Evolutionary conservation across 2,888 invertebrate species (phyloP).

Genomic region (Eutolmus rufibarbis): DNA sequence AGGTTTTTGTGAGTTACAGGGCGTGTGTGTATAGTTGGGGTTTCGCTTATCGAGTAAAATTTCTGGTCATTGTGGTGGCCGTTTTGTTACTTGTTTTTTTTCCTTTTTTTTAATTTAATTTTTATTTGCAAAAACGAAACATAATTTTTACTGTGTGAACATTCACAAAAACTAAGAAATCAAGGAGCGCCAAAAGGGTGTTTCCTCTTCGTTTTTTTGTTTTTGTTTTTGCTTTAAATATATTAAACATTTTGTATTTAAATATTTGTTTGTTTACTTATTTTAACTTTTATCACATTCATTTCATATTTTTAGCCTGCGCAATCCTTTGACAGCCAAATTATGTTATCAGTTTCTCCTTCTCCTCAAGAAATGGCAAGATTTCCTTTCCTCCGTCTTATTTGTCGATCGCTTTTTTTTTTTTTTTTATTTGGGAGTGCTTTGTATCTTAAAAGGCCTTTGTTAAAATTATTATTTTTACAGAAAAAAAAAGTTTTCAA

Average conservation of each 20-base stretch:
- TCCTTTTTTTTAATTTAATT: not conserved
- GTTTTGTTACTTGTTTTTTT: not conserved
- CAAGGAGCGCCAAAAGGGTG: not conserved
- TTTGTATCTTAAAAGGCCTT: not conserved
- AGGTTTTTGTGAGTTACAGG: not conserved
- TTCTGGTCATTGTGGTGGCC: not conserved
- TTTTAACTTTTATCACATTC: conserved; percentile 36
- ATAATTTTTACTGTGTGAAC: not conserved
- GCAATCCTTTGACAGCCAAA: conserved; percentile 35
- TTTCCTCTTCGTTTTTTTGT: conserved; percentile 6
- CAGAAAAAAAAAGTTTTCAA: not conserved
- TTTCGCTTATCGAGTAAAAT: not conserved
- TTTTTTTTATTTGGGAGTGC: not conserved
- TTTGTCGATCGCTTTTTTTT: not conserved
- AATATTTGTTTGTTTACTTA: conserved; percentile 23
- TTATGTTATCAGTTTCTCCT: conserved; percentile 2
- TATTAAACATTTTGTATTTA: conserved; percentile 16
- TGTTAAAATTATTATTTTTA: not conserved
- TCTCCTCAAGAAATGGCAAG: conserved; percentile 33
- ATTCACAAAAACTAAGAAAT: not conserved
- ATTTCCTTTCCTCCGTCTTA: conserved; percentile 4
- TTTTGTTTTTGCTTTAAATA: conserved; percentile 16
- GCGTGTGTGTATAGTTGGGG: not conserved
- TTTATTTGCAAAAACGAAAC: conserved; percentile 11
- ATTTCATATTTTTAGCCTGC: conserved; percentile 32